phyloP scores from a whole-genome alignment of 2,888 invertebrate species.

The Stenodera caucasica region DNA sequence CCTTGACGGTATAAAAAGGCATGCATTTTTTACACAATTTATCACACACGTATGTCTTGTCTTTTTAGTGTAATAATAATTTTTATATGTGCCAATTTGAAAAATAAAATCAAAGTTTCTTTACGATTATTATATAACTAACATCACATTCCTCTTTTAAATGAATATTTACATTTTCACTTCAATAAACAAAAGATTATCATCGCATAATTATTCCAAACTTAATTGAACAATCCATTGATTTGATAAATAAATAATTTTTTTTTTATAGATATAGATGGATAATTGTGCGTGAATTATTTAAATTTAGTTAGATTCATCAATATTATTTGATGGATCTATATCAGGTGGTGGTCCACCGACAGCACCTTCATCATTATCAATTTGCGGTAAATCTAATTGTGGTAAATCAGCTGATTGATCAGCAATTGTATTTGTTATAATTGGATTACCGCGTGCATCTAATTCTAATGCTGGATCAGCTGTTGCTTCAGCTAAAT shows the following conservation, averaged over 20 bases:
- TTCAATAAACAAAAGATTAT: too few relatives aligned
- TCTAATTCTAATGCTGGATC: conserved; percentile 77
- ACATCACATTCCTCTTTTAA: conserved; percentile 3
- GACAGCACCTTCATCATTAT: conserved; percentile 53
- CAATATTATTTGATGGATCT: conserved; percentile 16
- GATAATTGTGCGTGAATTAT: background rate
- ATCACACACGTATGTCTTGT: background rate
- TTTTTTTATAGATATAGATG: background rate
- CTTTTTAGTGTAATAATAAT: background rate
- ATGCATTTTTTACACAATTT: background rate
- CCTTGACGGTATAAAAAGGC: background rate
- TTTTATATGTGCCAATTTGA: background rate
- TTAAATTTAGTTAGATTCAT: conserved; percentile 2
- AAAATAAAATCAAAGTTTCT: background rate
- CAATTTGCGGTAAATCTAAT: conserved; percentile 41
- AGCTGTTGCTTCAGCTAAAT: conserved; percentile 92
- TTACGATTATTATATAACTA: background rate
- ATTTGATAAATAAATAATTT: background rate
- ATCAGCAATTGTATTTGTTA: conserved; percentile 37
- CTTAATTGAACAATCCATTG: too few relatives aligned
- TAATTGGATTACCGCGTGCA: conserved; percentile 60
- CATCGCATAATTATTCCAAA: too few relatives aligned
- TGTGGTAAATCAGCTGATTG: conserved; percentile 39
- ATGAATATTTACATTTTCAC: background rate
- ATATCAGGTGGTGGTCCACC: conserved; percentile 36